Conservation (phyloP, 2,888 invertebrate species). For the Anthophora plumipes region DNA sequence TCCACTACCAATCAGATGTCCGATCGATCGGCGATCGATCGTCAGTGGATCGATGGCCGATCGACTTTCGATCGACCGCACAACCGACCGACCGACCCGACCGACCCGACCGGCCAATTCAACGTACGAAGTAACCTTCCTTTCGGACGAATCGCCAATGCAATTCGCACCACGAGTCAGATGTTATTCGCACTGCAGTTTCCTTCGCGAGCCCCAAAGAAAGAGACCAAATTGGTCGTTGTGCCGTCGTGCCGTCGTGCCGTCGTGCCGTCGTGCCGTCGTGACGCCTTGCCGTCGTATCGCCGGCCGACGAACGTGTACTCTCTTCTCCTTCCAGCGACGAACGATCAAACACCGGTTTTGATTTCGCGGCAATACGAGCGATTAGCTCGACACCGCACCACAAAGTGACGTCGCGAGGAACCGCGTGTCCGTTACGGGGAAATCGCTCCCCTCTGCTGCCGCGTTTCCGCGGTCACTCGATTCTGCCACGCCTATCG, state of each 20-base stretch:
- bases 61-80: constrained; percentile 42
- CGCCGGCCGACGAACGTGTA: not conserved
- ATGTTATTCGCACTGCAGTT: too few species aligned
- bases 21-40: constrained; percentile 18
- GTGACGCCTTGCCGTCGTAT: not conserved
- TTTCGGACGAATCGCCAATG: not conserved
- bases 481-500: constrained; percentile 70
- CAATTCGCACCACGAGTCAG: too few species aligned
- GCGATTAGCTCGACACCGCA: constrained; percentile 74
- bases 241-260: not conserved
- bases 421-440: constrained; percentile 72
- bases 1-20: not conserved
- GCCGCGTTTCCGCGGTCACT: constrained; percentile 60
- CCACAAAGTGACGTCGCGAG: constrained; percentile 77
- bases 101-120: constrained; percentile 18
- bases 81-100: too few species aligned
- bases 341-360: constrained; percentile 14
- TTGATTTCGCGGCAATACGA: constrained; percentile 58
- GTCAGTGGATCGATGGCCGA: constrained; percentile 29
- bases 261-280: not conserved
- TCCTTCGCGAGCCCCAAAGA: too few species aligned
- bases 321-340: not conserved
- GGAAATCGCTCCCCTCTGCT: constrained; percentile 58
- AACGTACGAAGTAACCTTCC: not conserved
- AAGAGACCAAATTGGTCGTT: too few species aligned